Evolutionary conservation across 2,113 vertebrate species (phyloP), one percentile per base, ranked within the genome.

Genomic region (Scomber scombrus): DNA sequence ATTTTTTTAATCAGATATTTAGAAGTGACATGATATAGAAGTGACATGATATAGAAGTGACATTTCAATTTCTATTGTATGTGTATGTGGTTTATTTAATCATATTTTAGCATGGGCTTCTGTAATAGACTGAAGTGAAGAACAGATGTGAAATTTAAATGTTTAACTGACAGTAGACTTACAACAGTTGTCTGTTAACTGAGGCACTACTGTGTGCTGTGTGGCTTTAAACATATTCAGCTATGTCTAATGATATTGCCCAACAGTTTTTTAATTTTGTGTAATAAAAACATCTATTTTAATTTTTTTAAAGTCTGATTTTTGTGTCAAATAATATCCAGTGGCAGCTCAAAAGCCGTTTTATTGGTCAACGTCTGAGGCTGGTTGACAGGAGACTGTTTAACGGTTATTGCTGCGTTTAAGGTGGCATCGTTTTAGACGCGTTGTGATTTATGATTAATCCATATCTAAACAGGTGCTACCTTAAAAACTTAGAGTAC

Each of bases 401-500:
- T 8, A 40, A 40, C 34, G 34, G 34, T 40, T 40, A 40, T 40
- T 9, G 15, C 43, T 50, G 4, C 14, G 0, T 67, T 86, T 88
- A 90, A 84, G 71, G 88, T 84, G 57, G 75, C 47, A 1, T 13
- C 5, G 0, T 11, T 0, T 34, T 15, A 11, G 14, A 3, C 1
- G 11, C 4, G 12, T 13, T 50, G 40, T 11, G 14, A 0, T 4
- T 11, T 8, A 1, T 43, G 2, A 14, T 29, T 9, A 40, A 2
- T 15, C 19, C 11, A 0, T 0, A 1, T 1, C 0, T 51, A 2
- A 21, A 76, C 0, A 2, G 5, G 78, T 21, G 21, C 78, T 1
- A 72, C 85, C 78, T 91, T 91, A 89, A 84, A 26, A 2, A 67
- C 34, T 0, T 3, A 2, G 0, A 6, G 13, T 7, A 1, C 62